Evolutionary conservation across 2,113 vertebrate species (phyloP), one percentile per base, ranked within the genome.

Genomic region (Origma solitaria): DNA sequence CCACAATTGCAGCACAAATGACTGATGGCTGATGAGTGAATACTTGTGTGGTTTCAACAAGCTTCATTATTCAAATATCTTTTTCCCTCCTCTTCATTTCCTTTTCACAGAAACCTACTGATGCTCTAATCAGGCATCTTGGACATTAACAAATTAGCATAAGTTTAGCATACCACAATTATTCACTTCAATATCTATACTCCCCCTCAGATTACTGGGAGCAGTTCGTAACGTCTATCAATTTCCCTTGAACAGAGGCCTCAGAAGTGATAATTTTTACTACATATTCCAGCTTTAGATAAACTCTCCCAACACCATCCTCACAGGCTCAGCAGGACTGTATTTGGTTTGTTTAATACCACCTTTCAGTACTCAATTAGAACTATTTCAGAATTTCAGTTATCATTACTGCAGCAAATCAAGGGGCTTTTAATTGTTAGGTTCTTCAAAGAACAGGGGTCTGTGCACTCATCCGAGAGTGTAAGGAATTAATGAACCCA

Each of bases 231-330:
- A 75, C 50, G 77, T 35, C 66, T 77, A 72, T 76, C 38, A 64
- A 71, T 76, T 94, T 70, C 68, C 47, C 68, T 86, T 88, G 49
- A 90, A 81, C 38, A 79, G 50, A 83, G 31, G 27, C 35, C 16
- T 76, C 56, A 86, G 44, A 83, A 95, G 49, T 12, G 0, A 72
- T 72, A 60, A 61, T 65, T 62, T 78, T 81, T 79, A 22, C 40
- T 64, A 27, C 11, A 60, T 9, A 47, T 45, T 56, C 51, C 60
- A 75, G 24, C 38, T 72, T 61, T 22, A 54, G 13, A 10, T 37
- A 16, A 4, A 65, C 4, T 14, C 17, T 71, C 56, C 53, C 58
- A 68, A 33, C 21, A 79, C 35, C n/a, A 83, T 23, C 47, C 33
- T 75, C 68, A 51, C 10, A 47, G 66, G n/a, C 44, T 51, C 57